Evolutionary conservation across 2,888 invertebrate genomes (phyloP), one percentile per base, ranked within the genome.

Genomic region (Hypsopygia costalis): DNA sequence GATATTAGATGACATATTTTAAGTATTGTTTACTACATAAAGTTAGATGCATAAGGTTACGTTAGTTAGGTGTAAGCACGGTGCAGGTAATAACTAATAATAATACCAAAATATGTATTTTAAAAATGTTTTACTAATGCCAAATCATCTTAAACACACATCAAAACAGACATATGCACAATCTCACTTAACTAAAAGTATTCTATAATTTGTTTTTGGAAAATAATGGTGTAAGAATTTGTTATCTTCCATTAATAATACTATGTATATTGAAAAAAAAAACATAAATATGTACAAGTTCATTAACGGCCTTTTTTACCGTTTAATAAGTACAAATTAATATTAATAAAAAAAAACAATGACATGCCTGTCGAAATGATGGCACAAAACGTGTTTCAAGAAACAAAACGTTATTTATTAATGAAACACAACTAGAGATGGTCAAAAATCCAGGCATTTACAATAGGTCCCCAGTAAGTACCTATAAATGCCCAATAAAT

Each of bases 121-220:
- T 81, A 68, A 76, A 81, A 16, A 81, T 85, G 83, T 88, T 86
- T 25, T 88, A 86, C 87, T 87, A 83, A 82, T 85, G 73, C 83
- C 82, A 86, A 87, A 86, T 87, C 85, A 83, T 86, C 85, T 79
- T 81, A 83, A 74, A 83, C 87, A 87, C 87, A 86, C 87, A 81
- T 85, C 82, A 86, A 86, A 86, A 86, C 87, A 85, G 82, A 87
- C 87, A 83, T 81, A 86, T 86, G 85, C 87, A 86, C 86, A 82
- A 86, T 88, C 87, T 87, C 83, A 69, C 87, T 76, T 87, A 87
- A 74, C 76, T 81, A 82, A 69, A 75, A 71, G 66, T 75, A 78
- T 71, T 70, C 61, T 73, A 69, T 77, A 74, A 73, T 75, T 79
- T 83, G 81, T 81, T 87, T 87, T 86, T 80, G 78, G 71, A 83